These are phyloP conservation scores for Marmota monax DNA, from an alignment of 2,113 vertebrate genomes.

Conservation along the genomic window DNA sequence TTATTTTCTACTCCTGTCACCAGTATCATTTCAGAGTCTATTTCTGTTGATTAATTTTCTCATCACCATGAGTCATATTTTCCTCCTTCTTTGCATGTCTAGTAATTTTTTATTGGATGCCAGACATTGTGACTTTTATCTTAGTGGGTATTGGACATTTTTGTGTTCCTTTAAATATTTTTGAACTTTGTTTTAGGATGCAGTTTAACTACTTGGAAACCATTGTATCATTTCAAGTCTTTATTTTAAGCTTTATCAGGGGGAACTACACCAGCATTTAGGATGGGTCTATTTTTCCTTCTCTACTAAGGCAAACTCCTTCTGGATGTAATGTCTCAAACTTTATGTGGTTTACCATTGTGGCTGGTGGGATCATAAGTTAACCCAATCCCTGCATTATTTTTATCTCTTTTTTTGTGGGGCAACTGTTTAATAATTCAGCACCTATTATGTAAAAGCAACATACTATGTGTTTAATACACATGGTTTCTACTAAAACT, in stretches of 20 bases:
- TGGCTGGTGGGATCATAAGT: not conserved
- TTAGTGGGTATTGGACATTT: not conserved
- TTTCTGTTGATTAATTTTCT: slow-evolving; percentile 22
- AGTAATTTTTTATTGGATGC: not conserved
- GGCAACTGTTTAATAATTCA: not conserved
- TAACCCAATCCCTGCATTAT: not conserved
- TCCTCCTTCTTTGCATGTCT: not conserved
- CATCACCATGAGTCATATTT: not conserved
- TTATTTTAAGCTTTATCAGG: not conserved
- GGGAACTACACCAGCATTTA: not conserved
- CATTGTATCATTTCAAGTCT: not conserved
- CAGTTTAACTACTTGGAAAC: not conserved
- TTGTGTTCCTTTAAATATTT: not conserved
- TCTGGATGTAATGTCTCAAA: not conserved
- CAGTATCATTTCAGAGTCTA: not conserved
- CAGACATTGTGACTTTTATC: not conserved
- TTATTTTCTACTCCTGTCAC: not conserved
- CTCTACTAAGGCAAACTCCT: not conserved
- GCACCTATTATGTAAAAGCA: not conserved
- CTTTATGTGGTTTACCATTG: not conserved
- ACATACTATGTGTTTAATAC: not conserved
- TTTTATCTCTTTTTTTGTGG: not conserved
- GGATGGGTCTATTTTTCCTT: not conserved
- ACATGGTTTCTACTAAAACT: not conserved
- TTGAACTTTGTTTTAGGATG: not conserved